Conservation (phyloP, 2,888 invertebrate species). For the Drosophila falleni region DNA sequence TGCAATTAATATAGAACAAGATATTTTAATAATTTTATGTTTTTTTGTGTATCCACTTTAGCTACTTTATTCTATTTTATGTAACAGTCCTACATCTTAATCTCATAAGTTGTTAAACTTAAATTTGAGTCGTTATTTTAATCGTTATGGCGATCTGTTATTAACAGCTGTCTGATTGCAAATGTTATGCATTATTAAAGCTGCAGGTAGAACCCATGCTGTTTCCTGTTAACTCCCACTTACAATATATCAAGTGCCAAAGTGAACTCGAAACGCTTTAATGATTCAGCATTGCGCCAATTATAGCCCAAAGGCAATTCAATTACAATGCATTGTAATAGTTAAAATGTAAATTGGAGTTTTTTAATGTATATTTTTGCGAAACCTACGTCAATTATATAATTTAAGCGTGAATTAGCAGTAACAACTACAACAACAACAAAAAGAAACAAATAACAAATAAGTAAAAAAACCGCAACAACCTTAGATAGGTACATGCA, state of each 20-base stretch:
- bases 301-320: slow-evolving; percentile 51
- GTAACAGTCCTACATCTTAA: background rate
- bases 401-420: slow-evolving; percentile 76
- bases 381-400: slow-evolving; percentile 76
- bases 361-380: slow-evolving; percentile 73
- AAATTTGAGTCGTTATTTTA: background rate
- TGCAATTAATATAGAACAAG: too few species aligned
- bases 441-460: slow-evolving; percentile 13
- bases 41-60: too few species aligned
- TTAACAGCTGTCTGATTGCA: slow-evolving; percentile 4
- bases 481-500: slow-evolving; percentile 41
- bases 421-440: slow-evolving; percentile 14
- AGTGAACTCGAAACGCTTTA: slow-evolving; percentile 45
- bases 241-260: slow-evolving; percentile 21
- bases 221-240: slow-evolving; percentile 42
- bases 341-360: slow-evolving; percentile 67
- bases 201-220: slow-evolving; percentile 14
- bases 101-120: background rate
- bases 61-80: background rate
- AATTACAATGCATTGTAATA: slow-evolving; percentile 46
- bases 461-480: slow-evolving; percentile 42
- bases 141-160: slow-evolving; percentile 6
- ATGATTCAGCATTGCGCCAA: slow-evolving; percentile 52
- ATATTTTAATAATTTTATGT: too few species aligned
- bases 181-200: slow-evolving; percentile 9